These are phyloP conservation scores for Hyphantria cunea DNA, from an alignment of 1,140 invertebrate genomes.

Conservation along the genomic window DNA sequence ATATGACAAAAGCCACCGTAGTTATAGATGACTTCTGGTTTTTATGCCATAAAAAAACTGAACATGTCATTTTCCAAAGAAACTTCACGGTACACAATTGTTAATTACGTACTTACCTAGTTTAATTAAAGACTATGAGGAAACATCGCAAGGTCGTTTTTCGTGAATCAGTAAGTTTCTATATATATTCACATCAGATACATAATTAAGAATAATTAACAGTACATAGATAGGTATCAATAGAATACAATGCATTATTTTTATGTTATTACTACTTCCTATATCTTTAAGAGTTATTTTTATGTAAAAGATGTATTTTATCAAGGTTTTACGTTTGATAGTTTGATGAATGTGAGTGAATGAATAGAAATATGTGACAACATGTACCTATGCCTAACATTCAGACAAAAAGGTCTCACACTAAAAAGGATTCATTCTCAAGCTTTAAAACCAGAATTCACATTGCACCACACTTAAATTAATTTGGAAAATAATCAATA, in stretches of 20 bases:
- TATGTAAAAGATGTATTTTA: too few relatives aligned
- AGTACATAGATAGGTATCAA: conserved; percentile 18
- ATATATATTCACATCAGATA: too few relatives aligned
- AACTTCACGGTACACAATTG: conserved; percentile 4
- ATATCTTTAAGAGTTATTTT: neutral
- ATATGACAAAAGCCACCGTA: neutral
- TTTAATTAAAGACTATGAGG: conserved; percentile 26
- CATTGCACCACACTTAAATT: too few relatives aligned
- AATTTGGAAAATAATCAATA: too few relatives aligned
- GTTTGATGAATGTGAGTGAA: too few relatives aligned
- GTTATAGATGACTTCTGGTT: too few relatives aligned
- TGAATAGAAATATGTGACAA: too few relatives aligned
- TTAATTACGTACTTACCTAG: conserved; percentile 20
- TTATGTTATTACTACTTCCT: neutral
- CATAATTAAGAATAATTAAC: conserved; percentile 7
- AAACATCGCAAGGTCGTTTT: conserved; percentile 21
- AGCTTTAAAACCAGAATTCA: too few relatives aligned
- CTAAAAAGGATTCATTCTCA: too few relatives aligned
- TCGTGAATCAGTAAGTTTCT: neutral
- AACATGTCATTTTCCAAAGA: conserved; percentile 17
- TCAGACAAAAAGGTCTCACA: too few relatives aligned
- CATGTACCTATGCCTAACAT: too few relatives aligned
- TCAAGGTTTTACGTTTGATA: too few relatives aligned
- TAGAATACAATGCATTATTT: neutral
- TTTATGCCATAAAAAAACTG: neutral